Percentiles rank a stretch among this genome's conserved stretches.
Evolutionary conservation across 1,140 invertebrate species (phyloP).

Genomic region (Lasaia peninsularis): DNA sequence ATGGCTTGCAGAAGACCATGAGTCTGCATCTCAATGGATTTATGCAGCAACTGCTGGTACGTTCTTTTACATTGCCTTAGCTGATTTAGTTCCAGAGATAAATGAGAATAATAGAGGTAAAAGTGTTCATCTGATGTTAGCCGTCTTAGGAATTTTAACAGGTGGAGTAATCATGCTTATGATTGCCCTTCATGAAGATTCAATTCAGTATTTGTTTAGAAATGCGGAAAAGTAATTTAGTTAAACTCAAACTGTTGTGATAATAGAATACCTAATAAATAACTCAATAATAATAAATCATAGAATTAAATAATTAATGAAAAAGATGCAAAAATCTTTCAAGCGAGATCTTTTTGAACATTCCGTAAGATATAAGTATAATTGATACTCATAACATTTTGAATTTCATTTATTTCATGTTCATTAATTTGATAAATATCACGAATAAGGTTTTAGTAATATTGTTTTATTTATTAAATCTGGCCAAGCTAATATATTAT

Average conservation of each 20-base stretch:
- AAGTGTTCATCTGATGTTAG: conserved; percentile 63
- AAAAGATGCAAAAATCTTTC: background rate
- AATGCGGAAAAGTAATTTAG: conserved; percentile 58
- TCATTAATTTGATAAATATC: too few relatives aligned
- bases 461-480: too few relatives aligned
- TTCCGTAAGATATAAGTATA: too few relatives aligned
- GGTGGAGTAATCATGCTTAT: conserved; percentile 86
- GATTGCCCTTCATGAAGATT: conserved; percentile 86
- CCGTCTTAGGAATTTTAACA: conserved; percentile 81
- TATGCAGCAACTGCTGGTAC: conserved; percentile 89
- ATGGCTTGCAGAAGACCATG: conserved; percentile 82
- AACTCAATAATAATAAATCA: background rate
- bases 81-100: conserved; percentile 84
- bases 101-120: conserved; percentile 71
- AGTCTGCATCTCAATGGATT: conserved; percentile 83
- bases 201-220: conserved; percentile 79
- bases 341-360: too few relatives aligned
- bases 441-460: too few relatives aligned
- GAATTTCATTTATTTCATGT: too few relatives aligned
- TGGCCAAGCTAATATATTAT: too few relatives aligned
- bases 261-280: background rate
- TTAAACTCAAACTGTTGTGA: conserved; percentile 35
- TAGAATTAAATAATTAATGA: background rate
- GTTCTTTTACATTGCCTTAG: conserved; percentile 90
- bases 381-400: too few relatives aligned